Conservation (phyloP, 1,140 invertebrate genomes). For the Saxidomus purpurata region DNA sequence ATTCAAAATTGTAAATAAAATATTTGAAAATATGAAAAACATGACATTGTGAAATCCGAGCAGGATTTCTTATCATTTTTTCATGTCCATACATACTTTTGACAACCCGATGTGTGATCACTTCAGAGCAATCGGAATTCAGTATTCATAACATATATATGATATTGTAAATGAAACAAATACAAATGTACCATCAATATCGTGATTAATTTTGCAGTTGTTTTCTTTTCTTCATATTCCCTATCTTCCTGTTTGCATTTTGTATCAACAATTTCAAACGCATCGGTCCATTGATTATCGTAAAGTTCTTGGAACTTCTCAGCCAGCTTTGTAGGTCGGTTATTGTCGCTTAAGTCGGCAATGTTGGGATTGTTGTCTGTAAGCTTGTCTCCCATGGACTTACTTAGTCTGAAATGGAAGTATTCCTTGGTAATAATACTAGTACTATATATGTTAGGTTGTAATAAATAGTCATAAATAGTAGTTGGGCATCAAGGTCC, state of each 20-base stretch:
- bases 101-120: no score
- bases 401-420: slow-evolving; percentile 7
- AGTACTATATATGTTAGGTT: no score
- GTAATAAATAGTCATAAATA: neutral
- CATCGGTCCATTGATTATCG: slow-evolving; percentile 8
- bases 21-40: no score
- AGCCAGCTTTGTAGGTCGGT: slow-evolving; percentile 4
- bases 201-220: neutral
- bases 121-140: no score
- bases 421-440: no score
- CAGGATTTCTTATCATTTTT: no score
- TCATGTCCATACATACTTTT: no score
- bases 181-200: neutral
- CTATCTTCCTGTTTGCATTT: neutral
- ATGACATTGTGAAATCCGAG: no score
- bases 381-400: neutral
- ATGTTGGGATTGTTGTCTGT: slow-evolving; percentile 10
- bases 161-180: no score
- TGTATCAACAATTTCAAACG: neutral
- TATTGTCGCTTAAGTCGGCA: neutral
- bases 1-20: no score
- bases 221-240: neutral
- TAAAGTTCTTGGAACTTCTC: neutral
- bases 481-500: neutral
- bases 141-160: no score